Conservation (phyloP, 2,797 vertebrate species). For the Cichlasoma orientale region DNA sequence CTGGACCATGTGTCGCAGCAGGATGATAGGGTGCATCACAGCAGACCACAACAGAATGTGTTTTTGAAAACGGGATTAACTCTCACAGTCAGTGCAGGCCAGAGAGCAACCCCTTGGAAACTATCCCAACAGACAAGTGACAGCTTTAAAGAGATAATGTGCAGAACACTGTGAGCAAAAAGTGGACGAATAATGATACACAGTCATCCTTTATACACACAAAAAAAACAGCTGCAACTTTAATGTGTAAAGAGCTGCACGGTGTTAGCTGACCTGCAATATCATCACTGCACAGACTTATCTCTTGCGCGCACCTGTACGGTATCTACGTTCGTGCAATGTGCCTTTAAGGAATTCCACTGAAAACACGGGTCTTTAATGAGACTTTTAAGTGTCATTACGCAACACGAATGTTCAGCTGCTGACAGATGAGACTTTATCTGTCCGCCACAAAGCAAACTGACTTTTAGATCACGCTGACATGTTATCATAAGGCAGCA, state of each 20-base stretch:
- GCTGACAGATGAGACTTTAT: constrained; percentile 61
- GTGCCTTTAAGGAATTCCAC: constrained; percentile 58
- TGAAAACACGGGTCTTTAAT: constrained; percentile 58
- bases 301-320: constrained; percentile 61
- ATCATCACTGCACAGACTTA: constrained; percentile 38
- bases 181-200: constrained; percentile 14
- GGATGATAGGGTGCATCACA: constrained; percentile 39
- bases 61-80: constrained; percentile 72
- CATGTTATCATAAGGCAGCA: constrained; percentile 49
- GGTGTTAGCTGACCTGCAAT: constrained; percentile 40
- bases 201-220: background rate
- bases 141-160: constrained; percentile 46
- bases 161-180: constrained; percentile 44
- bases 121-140: constrained; percentile 56
- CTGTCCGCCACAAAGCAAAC: constrained; percentile 38
- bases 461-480: constrained; percentile 46
- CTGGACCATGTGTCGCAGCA: constrained; percentile 38
- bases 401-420: constrained; percentile 43
- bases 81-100: constrained; percentile 36
- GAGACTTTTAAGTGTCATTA: constrained; percentile 66
- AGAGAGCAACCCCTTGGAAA: constrained; percentile 35
- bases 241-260: constrained; percentile 25
- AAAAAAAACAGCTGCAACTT: constrained; percentile 17
- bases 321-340: constrained; percentile 32
- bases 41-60: constrained; percentile 61